phyloP scores from a whole-genome alignment of 2,888 invertebrate genomes.

The Troides helena region DNA sequence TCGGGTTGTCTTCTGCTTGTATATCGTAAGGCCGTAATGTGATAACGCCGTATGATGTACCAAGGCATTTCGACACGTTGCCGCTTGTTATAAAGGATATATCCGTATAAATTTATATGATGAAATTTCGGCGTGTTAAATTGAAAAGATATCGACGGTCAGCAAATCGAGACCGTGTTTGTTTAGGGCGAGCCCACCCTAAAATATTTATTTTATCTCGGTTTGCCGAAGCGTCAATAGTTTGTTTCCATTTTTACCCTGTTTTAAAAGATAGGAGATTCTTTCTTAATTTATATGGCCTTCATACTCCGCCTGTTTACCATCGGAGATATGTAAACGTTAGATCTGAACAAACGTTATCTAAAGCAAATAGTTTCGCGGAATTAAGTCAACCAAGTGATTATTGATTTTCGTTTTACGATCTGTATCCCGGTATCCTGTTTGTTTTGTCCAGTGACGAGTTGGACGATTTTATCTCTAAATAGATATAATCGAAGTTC shows the following conservation, averaged over 20 bases:
- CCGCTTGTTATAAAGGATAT: conserved; percentile 44
- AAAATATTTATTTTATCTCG: conserved; percentile 80
- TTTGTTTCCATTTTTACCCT: conserved; percentile 73
- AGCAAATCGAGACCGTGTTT: conserved; percentile 78
- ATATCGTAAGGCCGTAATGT: conserved; percentile 43
- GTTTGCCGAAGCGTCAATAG: conserved; percentile 79
- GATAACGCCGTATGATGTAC: conserved; percentile 29
- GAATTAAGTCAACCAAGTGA: conserved; percentile 58
- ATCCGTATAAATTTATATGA: conserved; percentile 53
- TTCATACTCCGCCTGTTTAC: conserved; percentile 63
- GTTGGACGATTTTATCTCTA: conserved; percentile 18
- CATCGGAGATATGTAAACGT: conserved; percentile 68
- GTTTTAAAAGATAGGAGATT: conserved; percentile 70
- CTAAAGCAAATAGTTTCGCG: conserved; percentile 72
- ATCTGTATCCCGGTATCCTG: conserved; percentile 52
- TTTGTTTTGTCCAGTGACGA: conserved; percentile 48
- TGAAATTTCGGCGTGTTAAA: conserved; percentile 78
- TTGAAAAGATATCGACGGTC: conserved; percentile 79
- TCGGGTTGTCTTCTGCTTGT: conserved; percentile 42
- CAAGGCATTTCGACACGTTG: conserved; percentile 40
- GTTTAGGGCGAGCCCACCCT: conserved; percentile 79
- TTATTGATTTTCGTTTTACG: conserved; percentile 65
- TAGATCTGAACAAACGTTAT: conserved; percentile 70
- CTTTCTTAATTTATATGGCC: conserved; percentile 70
- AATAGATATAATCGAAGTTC: no score